Percentiles rank a stretch among this genome's conserved stretches.
phyloP scores from a whole-genome alignment of 2,888 invertebrate species.

The Drosophila stalkeri region DNA sequence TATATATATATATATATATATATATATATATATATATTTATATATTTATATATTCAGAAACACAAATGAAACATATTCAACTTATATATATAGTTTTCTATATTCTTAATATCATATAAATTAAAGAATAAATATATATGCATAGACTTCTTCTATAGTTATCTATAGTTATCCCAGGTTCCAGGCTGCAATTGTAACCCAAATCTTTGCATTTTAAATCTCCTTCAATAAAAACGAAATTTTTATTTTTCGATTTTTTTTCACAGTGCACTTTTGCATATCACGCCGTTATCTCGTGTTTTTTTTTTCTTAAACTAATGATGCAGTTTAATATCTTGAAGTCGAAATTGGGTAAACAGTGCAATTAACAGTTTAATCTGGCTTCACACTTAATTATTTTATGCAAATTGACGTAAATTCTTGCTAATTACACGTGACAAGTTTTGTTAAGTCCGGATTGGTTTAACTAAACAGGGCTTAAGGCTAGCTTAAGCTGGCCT shows the following conservation, averaged over 20 bases:
- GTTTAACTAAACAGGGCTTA: conserved; percentile 25
- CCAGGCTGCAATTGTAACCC: background rate
- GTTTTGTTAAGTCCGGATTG: conserved; percentile 29
- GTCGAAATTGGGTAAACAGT: conserved; percentile 28
- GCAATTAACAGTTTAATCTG: conserved; percentile 41
- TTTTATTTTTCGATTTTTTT: background rate
- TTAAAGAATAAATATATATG: too few species aligned
- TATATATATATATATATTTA: too few species aligned
- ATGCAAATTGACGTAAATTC: conserved; percentile 31
- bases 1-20: too few species aligned
- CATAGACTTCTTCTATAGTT: too few species aligned
- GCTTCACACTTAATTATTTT: conserved; percentile 27
- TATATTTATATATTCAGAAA: too few species aligned
- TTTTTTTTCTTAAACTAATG: background rate
- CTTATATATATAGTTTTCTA: too few species aligned
- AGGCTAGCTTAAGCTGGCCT: background rate
- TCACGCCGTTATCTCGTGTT: conserved; percentile 17
- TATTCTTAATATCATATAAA: too few species aligned
- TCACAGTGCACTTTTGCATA: background rate
- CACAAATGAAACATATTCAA: too few species aligned
- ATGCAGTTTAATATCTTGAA: conserved; percentile 1
- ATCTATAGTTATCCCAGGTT: too few species aligned
- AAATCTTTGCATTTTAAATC: background rate
- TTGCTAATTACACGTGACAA: conserved; percentile 67
- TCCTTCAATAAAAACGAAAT: background rate